A percentile compares a stretch with the other conserved stretches of the same genome.
Conservation (phyloP, 2,113 vertebrate genomes). For the Cyprinodon tularosa region DNA sequence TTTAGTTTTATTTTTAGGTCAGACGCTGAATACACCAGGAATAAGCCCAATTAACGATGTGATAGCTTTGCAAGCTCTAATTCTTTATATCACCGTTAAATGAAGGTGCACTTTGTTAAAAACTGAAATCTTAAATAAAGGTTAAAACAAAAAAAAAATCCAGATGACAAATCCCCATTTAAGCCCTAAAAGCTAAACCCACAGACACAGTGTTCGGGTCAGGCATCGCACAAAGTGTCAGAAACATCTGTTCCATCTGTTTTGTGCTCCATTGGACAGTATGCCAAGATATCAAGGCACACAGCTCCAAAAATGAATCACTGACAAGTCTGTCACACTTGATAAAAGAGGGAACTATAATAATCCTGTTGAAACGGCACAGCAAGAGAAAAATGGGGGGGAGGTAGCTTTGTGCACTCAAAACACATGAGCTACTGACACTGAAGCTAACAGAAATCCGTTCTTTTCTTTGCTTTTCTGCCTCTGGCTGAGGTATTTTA, state of each 20-base stretch:
- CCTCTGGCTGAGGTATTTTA: slow-evolving; percentile 29
- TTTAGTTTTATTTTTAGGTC: too few species aligned
- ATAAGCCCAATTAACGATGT: background rate
- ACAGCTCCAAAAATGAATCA: slow-evolving; percentile 48
- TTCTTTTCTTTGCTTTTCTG: slow-evolving; percentile 20
- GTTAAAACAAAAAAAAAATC: slow-evolving; percentile 27
- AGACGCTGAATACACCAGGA: too few species aligned
- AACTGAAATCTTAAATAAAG: slow-evolving; percentile 18
- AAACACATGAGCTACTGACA: slow-evolving; percentile 27
- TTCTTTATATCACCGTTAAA: background rate
- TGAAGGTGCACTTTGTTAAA: background rate
- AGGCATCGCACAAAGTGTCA: slow-evolving; percentile 55
- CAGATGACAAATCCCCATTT: slow-evolving; percentile 29
- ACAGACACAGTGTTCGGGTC: slow-evolving; percentile 28
- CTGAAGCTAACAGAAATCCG: slow-evolving; percentile 12
- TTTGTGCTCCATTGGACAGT: slow-evolving; percentile 57
- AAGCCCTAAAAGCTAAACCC: slow-evolving; percentile 39
- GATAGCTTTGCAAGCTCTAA: background rate
- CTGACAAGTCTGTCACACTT: slow-evolving; percentile 68
- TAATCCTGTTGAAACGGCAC: slow-evolving; percentile 49
- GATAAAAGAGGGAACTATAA: slow-evolving; percentile 62
- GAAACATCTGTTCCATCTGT: slow-evolving; percentile 70
- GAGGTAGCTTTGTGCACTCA: slow-evolving; percentile 24
- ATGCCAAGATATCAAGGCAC: slow-evolving; percentile 46
- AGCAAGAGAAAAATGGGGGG: slow-evolving; percentile 37